A percentile compares a stretch with the other conserved stretches of the same genome.
Evolutionary conservation across 1,140 invertebrate species (phyloP).

Genomic region (Scaptomyza pallida): DNA sequence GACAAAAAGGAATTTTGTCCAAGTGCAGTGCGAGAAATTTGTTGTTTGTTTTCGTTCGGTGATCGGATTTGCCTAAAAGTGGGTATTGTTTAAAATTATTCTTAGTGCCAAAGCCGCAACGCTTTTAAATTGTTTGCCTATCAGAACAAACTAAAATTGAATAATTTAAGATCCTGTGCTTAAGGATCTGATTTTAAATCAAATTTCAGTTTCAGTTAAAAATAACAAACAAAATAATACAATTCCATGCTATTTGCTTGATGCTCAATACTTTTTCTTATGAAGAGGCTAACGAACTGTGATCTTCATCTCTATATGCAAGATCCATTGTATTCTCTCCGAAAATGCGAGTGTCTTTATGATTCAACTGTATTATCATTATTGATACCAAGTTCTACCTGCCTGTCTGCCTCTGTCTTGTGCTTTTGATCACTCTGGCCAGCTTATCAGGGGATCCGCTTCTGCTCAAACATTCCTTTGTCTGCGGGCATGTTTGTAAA

Average conservation of each 20-base stretch:
- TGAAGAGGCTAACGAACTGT: conserved; percentile 9
- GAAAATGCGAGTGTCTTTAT: conserved; percentile 14
- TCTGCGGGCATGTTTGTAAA: background rate
- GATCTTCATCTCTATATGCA: background rate
- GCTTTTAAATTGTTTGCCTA: conserved; percentile 27
- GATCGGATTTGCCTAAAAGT: conserved; percentile 22
- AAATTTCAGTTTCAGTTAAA: too few relatives aligned
- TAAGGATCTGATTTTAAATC: background rate
- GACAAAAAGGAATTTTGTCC: conserved; percentile 17
- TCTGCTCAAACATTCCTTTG: too few relatives aligned
- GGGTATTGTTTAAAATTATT: conserved; percentile 17
- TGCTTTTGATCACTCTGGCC: conserved; percentile 20
- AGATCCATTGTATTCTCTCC: background rate
- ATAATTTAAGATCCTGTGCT: background rate
- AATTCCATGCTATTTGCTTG: background rate
- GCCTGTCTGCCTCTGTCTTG: too few relatives aligned
- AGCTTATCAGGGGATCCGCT: conserved; percentile 40
- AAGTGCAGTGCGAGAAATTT: conserved; percentile 17
- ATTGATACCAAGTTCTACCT: conserved; percentile 1
- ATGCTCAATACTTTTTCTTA: background rate
- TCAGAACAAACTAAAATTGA: background rate
- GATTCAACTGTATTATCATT: conserved; percentile 25
- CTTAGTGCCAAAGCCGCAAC: background rate
- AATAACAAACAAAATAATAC: too few relatives aligned
- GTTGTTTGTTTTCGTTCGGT: conserved; percentile 8